phyloP scores from a whole-genome alignment of 2,888 invertebrate species.

The Arge pagana region DNA sequence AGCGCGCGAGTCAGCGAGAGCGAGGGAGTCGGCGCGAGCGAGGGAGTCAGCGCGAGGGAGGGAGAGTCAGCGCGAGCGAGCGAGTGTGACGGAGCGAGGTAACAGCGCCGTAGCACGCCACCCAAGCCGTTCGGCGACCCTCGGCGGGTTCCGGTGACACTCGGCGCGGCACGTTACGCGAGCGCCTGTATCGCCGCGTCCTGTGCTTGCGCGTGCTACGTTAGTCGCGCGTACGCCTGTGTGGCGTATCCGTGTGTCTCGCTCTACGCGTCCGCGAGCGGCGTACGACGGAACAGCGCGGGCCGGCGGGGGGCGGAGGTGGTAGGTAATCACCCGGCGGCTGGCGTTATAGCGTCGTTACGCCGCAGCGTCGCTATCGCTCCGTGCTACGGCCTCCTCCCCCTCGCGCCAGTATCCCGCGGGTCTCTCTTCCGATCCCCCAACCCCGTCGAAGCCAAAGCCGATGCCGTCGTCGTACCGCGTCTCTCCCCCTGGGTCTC shows the following conservation, averaged over 20 bases:
- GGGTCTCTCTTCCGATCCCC: slow-evolving; percentile 17
- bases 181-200: too few relatives aligned
- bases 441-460: neutral
- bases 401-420: slow-evolving; percentile 27
- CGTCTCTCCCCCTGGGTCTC: slow-evolving; percentile 2
- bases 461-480: slow-evolving; percentile 11
- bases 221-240: too few relatives aligned
- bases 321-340: slow-evolving; percentile 58
- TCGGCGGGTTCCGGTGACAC: slow-evolving; percentile 6
- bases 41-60: too few relatives aligned
- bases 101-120: too few relatives aligned
- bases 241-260: too few relatives aligned
- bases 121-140: slow-evolving; percentile 8
- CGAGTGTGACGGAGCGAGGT: too few relatives aligned
- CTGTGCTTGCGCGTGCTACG: too few relatives aligned
- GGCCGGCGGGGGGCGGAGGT: slow-evolving; percentile 36
- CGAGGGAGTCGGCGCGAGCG: too few relatives aligned
- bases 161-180: slow-evolving; percentile 15
- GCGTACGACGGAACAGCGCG: neutral
- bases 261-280: slow-evolving; percentile 22
- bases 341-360: slow-evolving; percentile 58
- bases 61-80: too few relatives aligned
- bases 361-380: slow-evolving; percentile 54
- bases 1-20: too few relatives aligned
- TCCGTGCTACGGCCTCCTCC: slow-evolving; percentile 10